Evolutionary conservation across 2,797 vertebrate genomes (phyloP), one percentile per base, ranked within the genome.

Genomic region (Enteromius radiatus): DNA sequence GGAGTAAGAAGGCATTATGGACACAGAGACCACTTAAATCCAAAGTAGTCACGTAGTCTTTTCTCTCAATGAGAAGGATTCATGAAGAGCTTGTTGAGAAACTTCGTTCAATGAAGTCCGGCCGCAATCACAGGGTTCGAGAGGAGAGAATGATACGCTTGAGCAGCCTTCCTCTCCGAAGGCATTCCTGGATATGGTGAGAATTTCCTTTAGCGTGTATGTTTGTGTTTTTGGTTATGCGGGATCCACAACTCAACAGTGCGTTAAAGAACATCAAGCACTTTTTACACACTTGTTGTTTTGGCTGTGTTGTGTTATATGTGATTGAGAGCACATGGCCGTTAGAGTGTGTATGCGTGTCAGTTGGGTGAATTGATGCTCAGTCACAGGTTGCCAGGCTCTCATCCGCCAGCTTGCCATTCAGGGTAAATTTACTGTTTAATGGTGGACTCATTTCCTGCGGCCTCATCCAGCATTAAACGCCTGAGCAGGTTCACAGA

Each of bases 131-230:
- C 77, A 90, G 88, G 70, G 85, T 88, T 80, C 80, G 90, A 84
- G 89, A 73, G 80, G 90, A 94, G 76, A 92, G 87, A 84, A 94
- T 93, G 93, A 94, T 93, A 91, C 92, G 93, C 83, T 91, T 95
- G 78, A 91, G 92, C 86, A 90, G 92, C 75, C 93, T 91, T 76
- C 95, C 95, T 14, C 86, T 93, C 49, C 91, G 95, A 87, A 93
- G 95, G 78, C 95, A 95, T 88, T 95, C 95, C 73, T 95, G 95
- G 95, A 95, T 95, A 86, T 95, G 95, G 95, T 95, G 89, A 95
- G 94, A 68, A 21, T 31, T 92, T 82, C 67, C 15, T 15, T 49
- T 11, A 54, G 81, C 31, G 23, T 59, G 21, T 41, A 10, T 52
- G 68, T 74, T 61, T 76, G 64, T 45, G 52, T 71, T 56, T 33